Evolutionary conservation across 2,113 vertebrate genomes (phyloP), one percentile per base, ranked within the genome.

Genomic region (Cebus imitator): DNA sequence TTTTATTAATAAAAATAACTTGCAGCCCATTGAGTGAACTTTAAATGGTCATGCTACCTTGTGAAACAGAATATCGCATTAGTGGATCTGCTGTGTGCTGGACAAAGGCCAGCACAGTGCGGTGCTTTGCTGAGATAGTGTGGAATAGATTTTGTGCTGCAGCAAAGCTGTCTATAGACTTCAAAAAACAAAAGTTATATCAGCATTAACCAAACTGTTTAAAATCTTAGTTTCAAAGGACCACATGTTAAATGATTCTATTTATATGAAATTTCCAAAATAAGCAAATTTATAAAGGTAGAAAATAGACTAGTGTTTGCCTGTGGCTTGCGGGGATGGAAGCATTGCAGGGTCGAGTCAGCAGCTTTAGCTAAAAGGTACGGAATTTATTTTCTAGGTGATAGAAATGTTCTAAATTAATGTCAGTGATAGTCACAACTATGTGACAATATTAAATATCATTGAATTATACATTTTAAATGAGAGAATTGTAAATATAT

Each of bases 1-100:
- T 96, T 94, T 95, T 78, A 96, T 64, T 72, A 13, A 87, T 78
- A 90, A 94, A 92, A 95, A 52, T 72, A 86, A 55, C n/a, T 87
- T 57, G 58, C 8, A 90, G 79, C 55, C 6, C 73, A 79, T 37
- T 87, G 81, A 96, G 4, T 50, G 58, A 92, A 64, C 37, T 82
- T 72, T 75, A 80, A 87, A 48, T 10, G 12, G 72, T 21, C 61
- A 20, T 76, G 35, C 66, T 79, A 37, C 76, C 43, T 64, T 91
- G 32, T 91, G 82, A 86, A 79, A 80, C 3, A 32, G 43, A 37
- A 0, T 82, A 76, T 73, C 1, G 3, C 17, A 5, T 92, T 52
- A 9, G 75, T 70, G n/a, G 66, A n/a, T 72, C 50, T 79, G 81
- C 32, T 35, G 2, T 43, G 4, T 83, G 21, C 61, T 95, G 97